Evolutionary conservation across 2,888 invertebrate species (phyloP).

Genomic region (Philhelius pedissequus): DNA sequence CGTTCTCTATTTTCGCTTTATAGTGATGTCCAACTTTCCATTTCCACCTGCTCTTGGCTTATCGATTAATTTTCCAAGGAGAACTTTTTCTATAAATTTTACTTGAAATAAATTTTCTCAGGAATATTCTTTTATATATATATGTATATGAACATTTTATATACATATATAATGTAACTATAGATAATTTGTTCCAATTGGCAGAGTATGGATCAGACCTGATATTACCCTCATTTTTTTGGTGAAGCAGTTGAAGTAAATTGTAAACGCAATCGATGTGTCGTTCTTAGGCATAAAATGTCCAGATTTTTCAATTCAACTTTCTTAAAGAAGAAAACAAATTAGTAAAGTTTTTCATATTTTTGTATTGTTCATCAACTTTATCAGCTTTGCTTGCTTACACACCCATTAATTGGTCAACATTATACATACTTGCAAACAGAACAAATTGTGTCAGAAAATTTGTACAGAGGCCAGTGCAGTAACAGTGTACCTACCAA

Average conservation of each 20-base stretch:
- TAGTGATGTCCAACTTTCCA: too few relatives aligned
- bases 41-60: constrained; percentile 15
- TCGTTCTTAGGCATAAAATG: constrained; percentile 24
- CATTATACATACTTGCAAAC: background rate
- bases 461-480: background rate
- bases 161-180: too few relatives aligned
- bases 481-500: background rate
- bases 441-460: constrained; percentile 12
- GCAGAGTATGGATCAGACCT: too few relatives aligned
- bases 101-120: background rate
- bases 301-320: background rate
- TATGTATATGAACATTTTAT: background rate
- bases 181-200: too few relatives aligned
- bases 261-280: constrained; percentile 28
- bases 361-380: background rate
- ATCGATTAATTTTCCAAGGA: constrained; percentile 60
- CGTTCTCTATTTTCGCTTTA: background rate
- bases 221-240: background rate
- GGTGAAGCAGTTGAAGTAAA: background rate
- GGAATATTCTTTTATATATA: background rate
- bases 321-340: background rate
- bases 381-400: constrained; percentile 31
- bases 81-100: constrained; percentile 21
- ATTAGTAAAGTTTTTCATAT: background rate
- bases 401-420: constrained; percentile 52